Evolutionary conservation across 2,113 vertebrate genomes (phyloP).

Genomic region (Chlorodrepanis virens): DNA sequence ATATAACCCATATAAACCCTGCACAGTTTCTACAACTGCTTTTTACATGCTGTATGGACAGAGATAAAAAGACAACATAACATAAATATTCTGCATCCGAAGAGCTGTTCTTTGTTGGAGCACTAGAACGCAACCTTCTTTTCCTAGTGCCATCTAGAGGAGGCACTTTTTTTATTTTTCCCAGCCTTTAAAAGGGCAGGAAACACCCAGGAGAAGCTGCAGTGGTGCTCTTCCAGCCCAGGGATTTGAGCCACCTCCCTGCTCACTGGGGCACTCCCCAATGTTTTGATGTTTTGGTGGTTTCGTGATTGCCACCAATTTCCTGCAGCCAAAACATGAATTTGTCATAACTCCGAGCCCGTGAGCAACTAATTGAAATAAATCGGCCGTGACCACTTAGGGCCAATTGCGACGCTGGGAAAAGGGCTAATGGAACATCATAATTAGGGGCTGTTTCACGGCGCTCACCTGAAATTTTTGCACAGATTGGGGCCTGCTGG

Average conservation of each 20-base stretch:
- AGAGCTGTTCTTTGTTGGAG: neutral
- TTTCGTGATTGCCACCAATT: slow-evolving; percentile 78
- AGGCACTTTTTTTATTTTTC: neutral
- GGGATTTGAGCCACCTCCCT: slow-evolving; percentile 56
- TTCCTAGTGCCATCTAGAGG: neutral
- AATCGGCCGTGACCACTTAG: slow-evolving; percentile 77
- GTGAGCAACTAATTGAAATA: slow-evolving; percentile 80
- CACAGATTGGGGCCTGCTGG: slow-evolving; percentile 67
- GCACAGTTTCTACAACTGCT: neutral
- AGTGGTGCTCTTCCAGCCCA: neutral
- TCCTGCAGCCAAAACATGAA: slow-evolving; percentile 83
- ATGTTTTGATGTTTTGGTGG: slow-evolving; percentile 81
- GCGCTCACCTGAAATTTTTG: slow-evolving; percentile 75
- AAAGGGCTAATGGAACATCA: slow-evolving; percentile 61
- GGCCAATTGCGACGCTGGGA: slow-evolving; percentile 62
- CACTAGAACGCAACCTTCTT: neutral
- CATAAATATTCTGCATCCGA: neutral
- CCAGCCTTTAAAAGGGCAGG: neutral
- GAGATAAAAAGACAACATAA: neutral
- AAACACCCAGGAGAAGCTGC: neutral
- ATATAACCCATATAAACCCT: neutral
- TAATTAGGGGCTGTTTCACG: slow-evolving; percentile 76
- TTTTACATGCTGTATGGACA: rapidly evolving
- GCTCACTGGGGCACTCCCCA: slow-evolving; percentile 54
- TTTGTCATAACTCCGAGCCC: slow-evolving; percentile 76